Base-by-base conservation (phyloP, 2,888 invertebrate genomes). In the Cheilosia soror region DNA sequence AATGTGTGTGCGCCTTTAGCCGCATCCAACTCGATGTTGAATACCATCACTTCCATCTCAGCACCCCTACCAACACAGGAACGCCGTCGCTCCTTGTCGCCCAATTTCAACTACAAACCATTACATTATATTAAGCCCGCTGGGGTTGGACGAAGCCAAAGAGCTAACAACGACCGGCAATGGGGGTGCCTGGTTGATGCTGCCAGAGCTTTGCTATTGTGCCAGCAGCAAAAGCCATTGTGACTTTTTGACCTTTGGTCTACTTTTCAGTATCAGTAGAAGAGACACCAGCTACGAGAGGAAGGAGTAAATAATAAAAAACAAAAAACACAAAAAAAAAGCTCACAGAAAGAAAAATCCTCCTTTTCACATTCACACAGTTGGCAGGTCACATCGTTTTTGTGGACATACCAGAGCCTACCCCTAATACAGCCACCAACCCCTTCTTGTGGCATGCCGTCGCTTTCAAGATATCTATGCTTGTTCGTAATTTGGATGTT, bases 221-320 rank as follows among this genome's bases (percentile, higher is more conserved):
- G 80, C 85, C 85, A 85, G 66, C 65, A 76, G 81, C 81, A 73
- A 53, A 65, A 85, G 80, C 75, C 75, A 82, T 81, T 86, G 85
- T 81, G 85, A 86, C 77, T 86, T 77, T 86, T 77, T 86, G 85
- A 86, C 85, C 85, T 86, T 86, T 86, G 85, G 85, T 81, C 81
- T 77, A 76, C 76, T 81, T 86, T 81, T 44, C 55, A 66, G 65
- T 85, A 71, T 76, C 81, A 80, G 71, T 57, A 80, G 69, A 69
- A 84, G 71, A 80, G 80, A 69, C 65, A 71, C 44, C 68, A 33
- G 33, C 44, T 15, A 40, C 42, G 44, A n/a, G 31, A 33, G 37
- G 49, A 68, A 49, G 51, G 49, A 63, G 69, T 65, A 77, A 71
- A 82, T 77, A 71, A 77, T 63, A 71, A 57, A 25, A n/a, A n/a